Base-by-base conservation (phyloP, 2,888 invertebrate genomes). In the Microchrysa polita region DNA sequence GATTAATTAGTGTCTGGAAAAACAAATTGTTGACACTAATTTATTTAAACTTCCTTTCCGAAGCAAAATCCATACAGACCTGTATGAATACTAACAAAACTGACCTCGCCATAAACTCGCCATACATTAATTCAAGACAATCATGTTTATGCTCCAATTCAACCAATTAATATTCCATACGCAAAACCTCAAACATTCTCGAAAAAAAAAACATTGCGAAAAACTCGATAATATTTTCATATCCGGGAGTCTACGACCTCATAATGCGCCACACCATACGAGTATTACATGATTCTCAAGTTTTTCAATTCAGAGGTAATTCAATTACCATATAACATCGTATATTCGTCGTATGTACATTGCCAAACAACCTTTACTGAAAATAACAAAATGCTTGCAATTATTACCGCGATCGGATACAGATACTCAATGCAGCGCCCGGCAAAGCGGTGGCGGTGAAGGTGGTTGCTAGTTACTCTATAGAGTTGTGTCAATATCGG, bases 201-300 rank as follows among this genome's bases (percentile, higher is more conserved):
- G 27, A 34, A 34, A n/a, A n/a, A n/a, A n/a, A n/a, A n/a, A 34
- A 7, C 27, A 34, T 34, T 34, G 27, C 27, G 27, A 34, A 34
- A 34, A 34, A 34, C 2, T 5, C 53, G 7, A 16, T 20, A 57
- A 52, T 52, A 52, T 52, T 14, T 16, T 57, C 14, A 27, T 27
- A 59, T 59, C 59, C 59, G 59, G 59, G 23, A 59, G 59, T 59
- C 9, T 59, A 27, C 23, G 59, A 59, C 59, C 59, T 59, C 27
- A 59, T 27, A n/a, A 34, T 12, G 10, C 27, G 27, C 27, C 5
- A 10, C 59, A 20, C 57, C 10, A 10, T n/a, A 20, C 9, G 20
- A 57, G 22, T 27, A 14, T 27, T 59, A 27, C 27, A 59, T 23
- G 27, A 34, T 34, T 34, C 27, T 34, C 4, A 34, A 34, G 27